These are phyloP conservation scores for Stegastes partitus DNA, from an alignment of 2,113 vertebrate genomes.

Conservation along the genomic window DNA sequence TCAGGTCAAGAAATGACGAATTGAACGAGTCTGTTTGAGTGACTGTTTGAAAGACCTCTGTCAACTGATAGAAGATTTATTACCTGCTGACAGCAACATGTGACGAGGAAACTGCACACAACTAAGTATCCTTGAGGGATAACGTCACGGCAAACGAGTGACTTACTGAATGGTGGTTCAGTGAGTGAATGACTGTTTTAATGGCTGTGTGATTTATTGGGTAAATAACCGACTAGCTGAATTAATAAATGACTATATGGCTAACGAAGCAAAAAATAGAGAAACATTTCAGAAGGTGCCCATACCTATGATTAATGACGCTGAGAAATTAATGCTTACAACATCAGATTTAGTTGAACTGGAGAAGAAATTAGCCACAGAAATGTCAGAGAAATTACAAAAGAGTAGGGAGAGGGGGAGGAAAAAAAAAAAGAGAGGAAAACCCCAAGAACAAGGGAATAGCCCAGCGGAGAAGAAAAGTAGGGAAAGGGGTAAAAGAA, in stretches of 20 bases:
- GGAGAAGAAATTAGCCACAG: slow-evolving; percentile 31
- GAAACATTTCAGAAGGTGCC: neutral
- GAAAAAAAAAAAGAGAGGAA: neutral
- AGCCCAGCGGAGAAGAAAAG: neutral
- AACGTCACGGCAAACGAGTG: neutral
- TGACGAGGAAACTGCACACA: no score
- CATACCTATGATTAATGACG: neutral
- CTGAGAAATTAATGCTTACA: neutral
- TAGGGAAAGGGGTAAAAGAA: neutral
- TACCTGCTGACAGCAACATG: neutral
- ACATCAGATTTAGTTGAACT: slow-evolving; percentile 13
- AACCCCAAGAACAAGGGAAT: neutral
- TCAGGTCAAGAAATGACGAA: no score
- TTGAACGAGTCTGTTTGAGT: neutral
- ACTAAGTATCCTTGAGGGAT: neutral
- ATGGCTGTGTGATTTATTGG: neutral
- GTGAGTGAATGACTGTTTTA: neutral
- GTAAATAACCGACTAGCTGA: neutral
- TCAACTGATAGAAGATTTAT: neutral
- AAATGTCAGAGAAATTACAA: slow-evolving; percentile 44
- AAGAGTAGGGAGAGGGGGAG: neutral
- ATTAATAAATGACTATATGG: neutral
- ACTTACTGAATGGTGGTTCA: neutral
- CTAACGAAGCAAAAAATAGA: slow-evolving; percentile 5
- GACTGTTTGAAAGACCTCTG: neutral